Evolutionary conservation across 2,797 vertebrate genomes (phyloP), one percentile per base, ranked within the genome.

Genomic region (Pangasius krempfi): DNA sequence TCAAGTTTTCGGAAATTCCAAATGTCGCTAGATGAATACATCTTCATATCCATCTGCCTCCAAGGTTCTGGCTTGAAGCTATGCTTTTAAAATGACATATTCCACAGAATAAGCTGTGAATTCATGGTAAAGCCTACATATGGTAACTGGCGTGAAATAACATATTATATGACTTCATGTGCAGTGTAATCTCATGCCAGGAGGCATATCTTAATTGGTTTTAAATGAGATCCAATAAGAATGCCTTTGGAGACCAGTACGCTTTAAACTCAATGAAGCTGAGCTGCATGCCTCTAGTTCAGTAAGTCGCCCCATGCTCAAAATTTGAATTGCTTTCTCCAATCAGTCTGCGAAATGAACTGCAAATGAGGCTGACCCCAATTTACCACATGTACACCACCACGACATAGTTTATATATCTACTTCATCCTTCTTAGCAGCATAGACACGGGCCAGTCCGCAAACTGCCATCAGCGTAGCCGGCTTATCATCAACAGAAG

Each of bases 211-310:
- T 86, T 90, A 87, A 76, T 85, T 90, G 85, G 82, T 88, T 90
- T 90, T 89, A 87, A 85, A 92, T 85, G 88, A 89, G 88, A 66
- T 90, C 86, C 87, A 86, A 88, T 72, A 86, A 52, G 84, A 85
- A 70, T 8, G 87, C 85, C 85, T 87, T 90, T 84, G 50, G 86
- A 91, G 86, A 80, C 84, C 60, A 16, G 68, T 66, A 89, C 68
- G 87, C 88, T 86, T 90, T 90, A 88, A 86, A 83, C 50, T 47
- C 30, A 20, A 13, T 20, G 87, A 85, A 85, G 72, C 85, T 58
- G 80, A 73, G 82, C n/a, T 58, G 84, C 58, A 78, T 7, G 75
- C 50, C 52, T 70, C 40, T 44, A 75, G 44, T 88, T 56, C 20
- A 56, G 62, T 54, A 89, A 82, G 30, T 78, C 58, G 37, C 27